Conservation (phyloP, 2,888 invertebrate genomes). For the Epirrita christyi region DNA sequence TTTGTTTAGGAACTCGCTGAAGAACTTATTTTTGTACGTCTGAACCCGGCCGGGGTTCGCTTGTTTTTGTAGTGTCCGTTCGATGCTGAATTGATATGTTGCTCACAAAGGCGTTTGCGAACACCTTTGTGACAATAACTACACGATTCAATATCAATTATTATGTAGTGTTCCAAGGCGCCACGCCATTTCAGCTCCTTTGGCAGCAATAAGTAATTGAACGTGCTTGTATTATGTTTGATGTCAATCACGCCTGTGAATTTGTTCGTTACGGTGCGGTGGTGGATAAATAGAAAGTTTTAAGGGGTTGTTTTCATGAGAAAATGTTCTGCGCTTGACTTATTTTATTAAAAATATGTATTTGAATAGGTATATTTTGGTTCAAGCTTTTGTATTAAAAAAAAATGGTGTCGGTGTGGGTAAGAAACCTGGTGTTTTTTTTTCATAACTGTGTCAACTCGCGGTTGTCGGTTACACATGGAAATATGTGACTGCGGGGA, state of each 20-base stretch:
- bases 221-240: constrained; percentile 64
- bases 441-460: constrained; percentile 18
- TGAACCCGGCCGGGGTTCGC: constrained; percentile 65
- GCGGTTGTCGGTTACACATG: constrained; percentile 36
- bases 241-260: constrained; percentile 63
- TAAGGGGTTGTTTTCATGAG: constrained; percentile 47
- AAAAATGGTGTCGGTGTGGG: constrained; percentile 14
- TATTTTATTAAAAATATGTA: constrained; percentile 40
- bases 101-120: constrained; percentile 50
- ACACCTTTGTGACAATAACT: constrained; percentile 48
- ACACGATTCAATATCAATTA: constrained; percentile 57
- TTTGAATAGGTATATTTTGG: constrained; percentile 9
- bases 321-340: constrained; percentile 40
- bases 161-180: constrained; percentile 61
- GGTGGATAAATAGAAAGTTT: constrained; percentile 55
- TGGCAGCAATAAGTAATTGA: constrained; percentile 66
- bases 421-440: constrained; percentile 13
- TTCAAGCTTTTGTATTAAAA: constrained; percentile 11
- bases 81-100: constrained; percentile 56
- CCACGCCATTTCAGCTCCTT: constrained; percentile 57
- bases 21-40: constrained; percentile 79
- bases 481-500: constrained; percentile 55
- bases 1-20: constrained; percentile 83
- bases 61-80: constrained; percentile 64
- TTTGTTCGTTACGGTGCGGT: constrained; percentile 53